phyloP scores from a whole-genome alignment of 2,113 vertebrate species.

The Camelus dromedarius region DNA sequence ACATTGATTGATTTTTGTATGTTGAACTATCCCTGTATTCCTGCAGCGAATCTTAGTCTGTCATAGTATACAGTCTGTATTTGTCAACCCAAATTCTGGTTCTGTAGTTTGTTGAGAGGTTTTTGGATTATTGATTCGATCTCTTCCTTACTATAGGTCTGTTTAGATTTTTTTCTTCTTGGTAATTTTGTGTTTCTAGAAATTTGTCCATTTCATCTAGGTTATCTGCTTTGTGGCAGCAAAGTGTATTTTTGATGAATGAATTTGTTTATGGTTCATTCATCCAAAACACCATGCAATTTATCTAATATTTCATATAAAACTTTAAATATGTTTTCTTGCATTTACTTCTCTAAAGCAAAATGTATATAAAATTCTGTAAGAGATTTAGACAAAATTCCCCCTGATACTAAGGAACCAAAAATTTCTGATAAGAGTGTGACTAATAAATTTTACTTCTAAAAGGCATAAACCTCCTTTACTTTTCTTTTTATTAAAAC shows the following conservation, averaged over 20 bases:
- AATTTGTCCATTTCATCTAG: conserved; percentile 3
- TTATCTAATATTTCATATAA: conserved; percentile 24
- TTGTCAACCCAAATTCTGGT: not conserved
- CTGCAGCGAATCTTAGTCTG: not conserved
- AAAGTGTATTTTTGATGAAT: conserved; percentile 49
- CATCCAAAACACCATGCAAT: not conserved
- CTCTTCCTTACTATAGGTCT: not conserved
- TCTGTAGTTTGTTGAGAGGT: not conserved
- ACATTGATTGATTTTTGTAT: not conserved
- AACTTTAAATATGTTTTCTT: conserved; percentile 23
- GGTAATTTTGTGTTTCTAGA: not conserved
- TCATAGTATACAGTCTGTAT: not conserved
- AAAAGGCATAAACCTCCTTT: not conserved
- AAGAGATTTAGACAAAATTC: conserved; percentile 14
- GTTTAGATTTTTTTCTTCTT: conserved; percentile 18
- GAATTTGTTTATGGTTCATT: conserved; percentile 2
- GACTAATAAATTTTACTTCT: conserved; percentile 29
- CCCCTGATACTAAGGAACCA: conserved; percentile 1
- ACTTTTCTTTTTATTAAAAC: conserved; percentile 30
- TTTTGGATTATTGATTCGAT: conserved; percentile 11
- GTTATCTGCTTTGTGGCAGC: not conserved
- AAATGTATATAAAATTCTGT: conserved; percentile 13
- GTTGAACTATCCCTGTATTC: not conserved
- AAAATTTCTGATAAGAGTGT: not conserved
- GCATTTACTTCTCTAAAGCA: conserved; percentile 9